These are phyloP conservation scores for Piprites chloris DNA, from an alignment of 2,113 vertebrate species.

Conservation along the genomic window DNA sequence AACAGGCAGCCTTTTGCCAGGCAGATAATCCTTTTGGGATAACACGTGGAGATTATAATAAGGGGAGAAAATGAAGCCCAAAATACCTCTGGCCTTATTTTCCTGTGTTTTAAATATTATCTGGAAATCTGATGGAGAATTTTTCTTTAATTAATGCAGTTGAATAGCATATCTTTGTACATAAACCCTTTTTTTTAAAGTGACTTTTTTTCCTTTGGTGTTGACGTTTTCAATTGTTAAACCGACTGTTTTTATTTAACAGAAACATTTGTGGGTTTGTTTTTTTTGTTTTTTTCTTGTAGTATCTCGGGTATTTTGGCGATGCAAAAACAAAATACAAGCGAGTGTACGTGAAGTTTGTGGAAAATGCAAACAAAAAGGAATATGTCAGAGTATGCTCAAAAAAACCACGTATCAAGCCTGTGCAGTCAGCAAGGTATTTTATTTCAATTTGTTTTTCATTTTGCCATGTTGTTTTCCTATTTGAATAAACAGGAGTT, in stretches of 20 bases:
- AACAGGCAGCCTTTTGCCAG: neutral
- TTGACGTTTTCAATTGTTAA: neutral
- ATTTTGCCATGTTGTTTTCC: neutral
- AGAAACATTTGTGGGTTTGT: neutral
- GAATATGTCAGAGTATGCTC: constrained; percentile 96
- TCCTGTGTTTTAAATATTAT: neutral
- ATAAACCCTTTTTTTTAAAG: neutral
- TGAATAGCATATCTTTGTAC: neutral
- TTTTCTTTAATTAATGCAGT: neutral
- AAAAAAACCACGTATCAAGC: constrained; percentile 90
- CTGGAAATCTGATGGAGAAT: neutral
- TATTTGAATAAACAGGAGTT: neutral
- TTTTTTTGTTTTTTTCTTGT: neutral
- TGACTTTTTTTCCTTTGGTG: neutral
- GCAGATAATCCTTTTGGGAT: neutral
- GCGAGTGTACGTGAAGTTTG: constrained; percentile 94
- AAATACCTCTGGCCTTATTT: neutral
- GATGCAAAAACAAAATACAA: constrained; percentile 96
- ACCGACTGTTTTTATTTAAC: neutral
- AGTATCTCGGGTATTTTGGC: constrained; percentile 98
- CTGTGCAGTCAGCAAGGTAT: constrained; percentile 90
- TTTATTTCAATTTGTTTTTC: constrained; percentile 21
- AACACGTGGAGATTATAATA: neutral
- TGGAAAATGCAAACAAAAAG: constrained; percentile 97
- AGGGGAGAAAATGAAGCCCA: neutral